A percentile compares a stretch with the other conserved stretches of the same genome.
phyloP scores from a whole-genome alignment of 2,888 invertebrate species.

The Barypeithes pellucidus region DNA sequence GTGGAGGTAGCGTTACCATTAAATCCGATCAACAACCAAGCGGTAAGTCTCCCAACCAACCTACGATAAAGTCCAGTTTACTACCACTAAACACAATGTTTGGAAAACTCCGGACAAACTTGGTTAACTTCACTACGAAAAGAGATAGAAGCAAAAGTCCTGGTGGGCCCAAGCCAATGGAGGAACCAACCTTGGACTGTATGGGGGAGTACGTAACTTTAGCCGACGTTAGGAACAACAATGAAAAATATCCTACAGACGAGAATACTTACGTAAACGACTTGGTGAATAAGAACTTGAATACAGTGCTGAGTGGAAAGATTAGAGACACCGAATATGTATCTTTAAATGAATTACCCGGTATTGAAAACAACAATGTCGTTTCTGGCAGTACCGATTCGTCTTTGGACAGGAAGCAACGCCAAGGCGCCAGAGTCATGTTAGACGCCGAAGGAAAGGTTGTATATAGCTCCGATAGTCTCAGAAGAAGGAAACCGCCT shows the following conservation, averaged over 20 bases:
- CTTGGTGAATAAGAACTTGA: slow-evolving; percentile 77
- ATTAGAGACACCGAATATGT: slow-evolving; percentile 84
- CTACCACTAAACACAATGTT: slow-evolving; percentile 83
- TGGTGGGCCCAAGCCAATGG: slow-evolving; percentile 61
- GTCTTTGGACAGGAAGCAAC: slow-evolving; percentile 74
- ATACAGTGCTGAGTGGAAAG: slow-evolving; percentile 76
- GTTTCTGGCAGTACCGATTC: slow-evolving; percentile 54
- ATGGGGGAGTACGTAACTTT: slow-evolving; percentile 89
- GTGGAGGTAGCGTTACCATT: slow-evolving; percentile 66
- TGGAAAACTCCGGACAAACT: slow-evolving; percentile 76
- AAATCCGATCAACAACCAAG: slow-evolving; percentile 55
- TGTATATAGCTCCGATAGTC: slow-evolving; percentile 89
- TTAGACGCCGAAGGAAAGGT: slow-evolving; percentile 91
- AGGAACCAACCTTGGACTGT: slow-evolving; percentile 70
- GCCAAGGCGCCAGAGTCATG: slow-evolving; percentile 85
- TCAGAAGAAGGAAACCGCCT: slow-evolving; percentile 84
- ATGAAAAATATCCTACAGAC: slow-evolving; percentile 73
- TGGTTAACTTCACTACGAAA: slow-evolving; percentile 62
- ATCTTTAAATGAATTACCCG: slow-evolving; percentile 85
- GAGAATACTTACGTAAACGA: slow-evolving; percentile 77
- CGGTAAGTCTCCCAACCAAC: slow-evolving; percentile 59
- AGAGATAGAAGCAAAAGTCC: slow-evolving; percentile 73
- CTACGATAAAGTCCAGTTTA: slow-evolving; percentile 70
- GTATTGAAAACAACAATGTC: slow-evolving; percentile 61
- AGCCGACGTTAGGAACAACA: slow-evolving; percentile 86